Percentiles rank a stretch among this genome's conserved stretches.
Evolutionary conservation across 2,113 vertebrate genomes (phyloP).

Genomic region (Rhinogobius similis): DNA sequence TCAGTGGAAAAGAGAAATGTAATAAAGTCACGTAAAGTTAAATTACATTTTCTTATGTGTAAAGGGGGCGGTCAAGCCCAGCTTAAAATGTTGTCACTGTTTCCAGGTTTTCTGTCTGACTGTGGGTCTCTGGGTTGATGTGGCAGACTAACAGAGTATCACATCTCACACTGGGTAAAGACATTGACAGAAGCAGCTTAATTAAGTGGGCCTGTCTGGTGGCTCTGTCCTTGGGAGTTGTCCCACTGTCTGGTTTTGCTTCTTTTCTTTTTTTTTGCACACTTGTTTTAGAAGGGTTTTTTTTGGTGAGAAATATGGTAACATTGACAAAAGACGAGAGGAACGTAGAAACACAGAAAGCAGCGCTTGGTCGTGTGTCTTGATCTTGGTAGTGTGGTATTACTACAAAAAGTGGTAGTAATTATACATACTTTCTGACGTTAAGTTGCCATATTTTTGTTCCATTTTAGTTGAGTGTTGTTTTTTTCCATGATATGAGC

Average conservation of each 20-base stretch:
- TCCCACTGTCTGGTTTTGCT: neutral
- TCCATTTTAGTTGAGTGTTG: neutral
- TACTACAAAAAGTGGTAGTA: too few species aligned
- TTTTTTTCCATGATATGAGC: neutral
- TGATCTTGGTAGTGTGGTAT: too few species aligned
- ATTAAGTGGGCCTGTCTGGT: conserved; percentile 50
- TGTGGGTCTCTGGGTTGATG: conserved; percentile 3
- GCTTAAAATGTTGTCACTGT: conserved; percentile 24
- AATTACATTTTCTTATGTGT: conserved; percentile 36
- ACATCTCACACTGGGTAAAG: conserved; percentile 27
- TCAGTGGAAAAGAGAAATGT: conserved; percentile 32
- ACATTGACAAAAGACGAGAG: too few species aligned
- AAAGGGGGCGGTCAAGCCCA: conserved; percentile 5
- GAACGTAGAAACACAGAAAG: too few species aligned
- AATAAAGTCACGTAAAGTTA: conserved; percentile 25
- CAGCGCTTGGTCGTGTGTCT: too few species aligned
- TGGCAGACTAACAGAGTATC: conserved; percentile 15
- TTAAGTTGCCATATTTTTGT: neutral
- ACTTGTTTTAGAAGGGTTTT: neutral
- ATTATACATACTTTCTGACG: neutral
- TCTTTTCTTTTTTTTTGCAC: neutral
- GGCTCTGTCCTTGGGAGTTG: conserved; percentile 43
- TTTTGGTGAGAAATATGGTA: neutral
- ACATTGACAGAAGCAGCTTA: conserved; percentile 28
- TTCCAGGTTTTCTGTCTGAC: conserved; percentile 38